Conservation (phyloP, 2,888 invertebrate species). For the Parnassius smintheus region DNA sequence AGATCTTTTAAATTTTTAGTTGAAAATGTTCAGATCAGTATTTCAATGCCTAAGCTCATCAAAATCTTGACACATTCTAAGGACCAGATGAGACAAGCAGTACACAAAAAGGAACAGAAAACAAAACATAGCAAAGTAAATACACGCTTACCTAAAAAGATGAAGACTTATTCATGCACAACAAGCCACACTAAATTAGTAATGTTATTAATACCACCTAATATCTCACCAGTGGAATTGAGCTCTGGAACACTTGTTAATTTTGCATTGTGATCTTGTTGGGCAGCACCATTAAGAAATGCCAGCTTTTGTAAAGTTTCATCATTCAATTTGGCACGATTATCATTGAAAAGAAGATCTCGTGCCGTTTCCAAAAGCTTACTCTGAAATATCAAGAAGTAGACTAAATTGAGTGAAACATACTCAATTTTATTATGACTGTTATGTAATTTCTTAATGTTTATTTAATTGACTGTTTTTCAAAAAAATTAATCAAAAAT, state of each 20-base stretch:
- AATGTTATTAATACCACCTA: constrained; percentile 26
- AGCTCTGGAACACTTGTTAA: constrained; percentile 85
- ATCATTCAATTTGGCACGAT: constrained; percentile 86
- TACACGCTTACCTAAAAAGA: constrained; percentile 2
- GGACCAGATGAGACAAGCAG: background rate
- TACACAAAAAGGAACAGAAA: background rate
- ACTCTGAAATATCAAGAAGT: constrained; percentile 73
- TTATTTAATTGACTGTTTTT: too few species aligned
- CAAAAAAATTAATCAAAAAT: too few species aligned
- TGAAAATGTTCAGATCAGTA: too few species aligned
- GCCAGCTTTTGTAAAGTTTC: constrained; percentile 91
- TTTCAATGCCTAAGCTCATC: too few species aligned
- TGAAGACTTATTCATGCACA: constrained; percentile 5
- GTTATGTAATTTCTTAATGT: too few species aligned
- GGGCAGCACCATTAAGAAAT: constrained; percentile 86
- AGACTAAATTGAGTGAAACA: too few species aligned
- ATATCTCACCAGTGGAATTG: constrained; percentile 86
- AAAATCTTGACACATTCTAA: too few species aligned
- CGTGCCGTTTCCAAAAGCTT: constrained; percentile 87
- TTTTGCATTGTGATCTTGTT: constrained; percentile 78
- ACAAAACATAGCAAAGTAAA: background rate
- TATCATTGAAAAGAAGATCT: constrained; percentile 87
- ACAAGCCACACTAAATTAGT: constrained; percentile 12
- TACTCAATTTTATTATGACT: too few species aligned
- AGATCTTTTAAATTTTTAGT: too few species aligned